phyloP scores from a whole-genome alignment of 2,797 vertebrate genomes.

The Cryptoblepharus egeriae region DNA sequence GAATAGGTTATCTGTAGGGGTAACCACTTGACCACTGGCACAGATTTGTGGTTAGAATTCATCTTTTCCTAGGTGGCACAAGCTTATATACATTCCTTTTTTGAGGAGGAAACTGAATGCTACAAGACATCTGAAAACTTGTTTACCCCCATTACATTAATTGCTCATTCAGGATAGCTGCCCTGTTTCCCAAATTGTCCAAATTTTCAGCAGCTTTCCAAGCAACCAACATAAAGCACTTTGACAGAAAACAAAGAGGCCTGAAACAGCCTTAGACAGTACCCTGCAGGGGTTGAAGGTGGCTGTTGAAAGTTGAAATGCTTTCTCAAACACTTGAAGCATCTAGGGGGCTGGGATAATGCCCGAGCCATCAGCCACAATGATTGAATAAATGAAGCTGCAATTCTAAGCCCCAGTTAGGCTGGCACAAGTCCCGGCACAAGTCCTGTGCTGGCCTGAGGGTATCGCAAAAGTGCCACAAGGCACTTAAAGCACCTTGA shows the following conservation, averaged over 20 bases:
- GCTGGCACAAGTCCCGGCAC: too few relatives aligned
- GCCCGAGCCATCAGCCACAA: not conserved
- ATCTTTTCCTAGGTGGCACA: not conserved
- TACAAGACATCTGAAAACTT: not conserved
- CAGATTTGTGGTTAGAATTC: too few relatives aligned
- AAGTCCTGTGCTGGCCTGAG: too few relatives aligned
- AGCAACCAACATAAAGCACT: not conserved
- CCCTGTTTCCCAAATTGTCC: too few relatives aligned
- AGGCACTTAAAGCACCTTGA: too few relatives aligned
- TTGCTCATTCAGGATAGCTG: not conserved
- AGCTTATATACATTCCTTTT: not conserved
- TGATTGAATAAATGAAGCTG: too few relatives aligned
- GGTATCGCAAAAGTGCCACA: too few relatives aligned
- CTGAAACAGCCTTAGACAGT: not conserved
- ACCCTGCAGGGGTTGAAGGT: not conserved
- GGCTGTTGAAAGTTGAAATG: not conserved
- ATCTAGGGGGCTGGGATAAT: not conserved
- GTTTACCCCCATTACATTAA: not conserved
- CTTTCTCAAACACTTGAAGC: not conserved
- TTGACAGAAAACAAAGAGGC: too few relatives aligned
- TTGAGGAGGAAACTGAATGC: not conserved
- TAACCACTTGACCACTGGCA: too few relatives aligned
- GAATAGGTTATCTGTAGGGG: too few relatives aligned
- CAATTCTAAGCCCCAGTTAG: too few relatives aligned
- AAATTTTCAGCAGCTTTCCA: not conserved